Conservation (phyloP, 2,888 invertebrate genomes). For the Galeopsomyia nigrocyanea region DNA sequence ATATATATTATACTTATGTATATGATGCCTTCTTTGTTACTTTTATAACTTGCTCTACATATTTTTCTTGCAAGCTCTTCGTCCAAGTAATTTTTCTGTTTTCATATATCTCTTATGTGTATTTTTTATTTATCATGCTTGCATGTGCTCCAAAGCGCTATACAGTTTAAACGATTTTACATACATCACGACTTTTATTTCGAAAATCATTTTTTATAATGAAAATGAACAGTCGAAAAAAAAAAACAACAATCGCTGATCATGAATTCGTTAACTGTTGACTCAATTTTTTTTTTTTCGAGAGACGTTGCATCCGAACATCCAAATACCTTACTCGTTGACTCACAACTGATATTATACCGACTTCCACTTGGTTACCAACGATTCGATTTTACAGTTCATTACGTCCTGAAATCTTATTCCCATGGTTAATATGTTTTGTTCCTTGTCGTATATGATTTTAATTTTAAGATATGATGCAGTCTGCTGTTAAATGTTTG, state of each 20-base stretch:
- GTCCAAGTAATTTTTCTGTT: constrained; percentile 8
- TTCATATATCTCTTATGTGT: constrained; percentile 21
- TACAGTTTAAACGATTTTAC: constrained; percentile 12
- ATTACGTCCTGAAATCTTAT: constrained; percentile 12
- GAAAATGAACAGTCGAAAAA: neutral
- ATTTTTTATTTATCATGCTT: constrained; percentile 39
- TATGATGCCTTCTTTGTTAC: constrained; percentile 31
- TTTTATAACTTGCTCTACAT: constrained; percentile 35
- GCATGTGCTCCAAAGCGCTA: constrained; percentile 42
- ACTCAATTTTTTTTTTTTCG: constrained; percentile 10
- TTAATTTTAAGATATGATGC: constrained; percentile 1
- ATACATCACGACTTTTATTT: neutral
- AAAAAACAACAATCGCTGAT: neutral
- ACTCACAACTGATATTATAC: constrained; percentile 23
- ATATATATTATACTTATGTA: constrained; percentile 36
- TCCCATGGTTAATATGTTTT: constrained; percentile 8
- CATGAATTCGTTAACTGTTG: constrained; percentile 13
- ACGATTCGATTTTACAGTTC: neutral
- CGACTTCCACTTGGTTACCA: neutral
- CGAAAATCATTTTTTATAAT: constrained; percentile 1
- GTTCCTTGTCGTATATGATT: neutral
- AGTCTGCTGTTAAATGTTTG: neutral
- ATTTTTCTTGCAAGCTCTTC: constrained; percentile 37
- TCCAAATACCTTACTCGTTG: constrained; percentile 25
- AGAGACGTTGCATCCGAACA: constrained; percentile 32